Base-by-base conservation (phyloP, 2,797 vertebrate genomes). In the Ciconia nigra region DNA sequence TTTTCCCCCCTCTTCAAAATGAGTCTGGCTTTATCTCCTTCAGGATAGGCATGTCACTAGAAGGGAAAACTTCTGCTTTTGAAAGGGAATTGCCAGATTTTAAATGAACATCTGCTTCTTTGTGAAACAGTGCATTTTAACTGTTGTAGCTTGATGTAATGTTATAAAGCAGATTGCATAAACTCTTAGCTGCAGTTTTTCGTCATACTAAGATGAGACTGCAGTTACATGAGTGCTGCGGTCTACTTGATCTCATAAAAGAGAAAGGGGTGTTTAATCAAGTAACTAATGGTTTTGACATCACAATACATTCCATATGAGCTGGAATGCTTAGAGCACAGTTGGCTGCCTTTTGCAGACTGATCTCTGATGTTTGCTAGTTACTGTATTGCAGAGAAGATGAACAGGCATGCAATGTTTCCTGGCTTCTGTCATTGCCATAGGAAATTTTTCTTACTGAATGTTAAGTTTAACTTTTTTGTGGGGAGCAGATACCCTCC, bases 11-110 rank as follows among this genome's bases (percentile, higher is more conserved):
- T 20, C 24, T 70, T 72, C 59, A 90, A 46, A 91, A 80, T 71
- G 22, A 83, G 35, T 54, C 61, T 94, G 70, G 59, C 65, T 80
- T 81, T 63, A 28, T 62, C 66, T 82, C 37, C 31, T 52, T 84
- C 31, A 52, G 22, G 46, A 11, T 66, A 83, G 51, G 44, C n/a
- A 14, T 55, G 42, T 67, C 25, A 57, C 44, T 73, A 52, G 35
- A 84, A 87, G 42, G 73, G 49, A 89, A 79, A 37, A 22, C 9
- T 72, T 13, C 57, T 87, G 10, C 21, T 91, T 94, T 83, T 66
- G 84, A 93, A 94, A 94, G 72, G 91, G 92, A 94, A 74, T 28
- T 89, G 35, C 17, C 17, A 47, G 37, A n/a, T 80, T 94, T 87
- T 51, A 80, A 88, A 80, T 77, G 18, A 93, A 62, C 65, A 54